A percentile compares a stretch with the other conserved stretches of the same genome.
These are phyloP conservation scores for Centropyge bicolor DNA, from an alignment of 2,797 vertebrate genomes.

Conservation along the genomic window DNA sequence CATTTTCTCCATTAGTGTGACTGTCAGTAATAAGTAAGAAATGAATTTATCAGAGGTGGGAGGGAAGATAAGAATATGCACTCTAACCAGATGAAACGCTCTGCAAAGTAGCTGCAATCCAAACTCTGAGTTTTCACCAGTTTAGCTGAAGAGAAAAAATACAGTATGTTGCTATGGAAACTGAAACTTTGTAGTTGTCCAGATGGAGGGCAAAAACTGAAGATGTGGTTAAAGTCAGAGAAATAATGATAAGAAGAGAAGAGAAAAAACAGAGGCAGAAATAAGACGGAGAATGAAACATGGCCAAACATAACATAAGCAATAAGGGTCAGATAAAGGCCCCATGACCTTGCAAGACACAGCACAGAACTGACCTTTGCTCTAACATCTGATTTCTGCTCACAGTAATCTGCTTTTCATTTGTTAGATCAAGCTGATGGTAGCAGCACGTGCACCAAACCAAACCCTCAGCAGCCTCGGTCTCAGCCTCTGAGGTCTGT, in stretches of 20 bases:
- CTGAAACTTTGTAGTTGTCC: conserved; percentile 61
- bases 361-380: conserved; percentile 33
- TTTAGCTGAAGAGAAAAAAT: conserved; percentile 48
- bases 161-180: conserved; percentile 74
- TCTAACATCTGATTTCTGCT: conserved; percentile 24
- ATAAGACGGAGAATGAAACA: conserved; percentile 12
- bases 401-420: conserved; percentile 24
- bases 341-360: not conserved
- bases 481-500: conserved; percentile 46
- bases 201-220: conserved; percentile 45
- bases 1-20: not conserved
- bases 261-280: not conserved
- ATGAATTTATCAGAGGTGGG: conserved; percentile 17
- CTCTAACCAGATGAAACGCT: conserved; percentile 50
- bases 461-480: conserved; percentile 38
- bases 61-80: conserved; percentile 29
- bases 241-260: conserved; percentile 11
- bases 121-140: conserved; percentile 43
- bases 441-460: conserved; percentile 16
- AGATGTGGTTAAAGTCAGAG: conserved; percentile 46
- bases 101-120: conserved; percentile 39
- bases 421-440: conserved; percentile 30
- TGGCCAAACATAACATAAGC: not conserved
- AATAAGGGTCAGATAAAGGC: not conserved
- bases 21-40: conserved; percentile 14